Evolutionary conservation across 2,888 invertebrate genomes (phyloP).

Genomic region (Drosophila rubida): DNA sequence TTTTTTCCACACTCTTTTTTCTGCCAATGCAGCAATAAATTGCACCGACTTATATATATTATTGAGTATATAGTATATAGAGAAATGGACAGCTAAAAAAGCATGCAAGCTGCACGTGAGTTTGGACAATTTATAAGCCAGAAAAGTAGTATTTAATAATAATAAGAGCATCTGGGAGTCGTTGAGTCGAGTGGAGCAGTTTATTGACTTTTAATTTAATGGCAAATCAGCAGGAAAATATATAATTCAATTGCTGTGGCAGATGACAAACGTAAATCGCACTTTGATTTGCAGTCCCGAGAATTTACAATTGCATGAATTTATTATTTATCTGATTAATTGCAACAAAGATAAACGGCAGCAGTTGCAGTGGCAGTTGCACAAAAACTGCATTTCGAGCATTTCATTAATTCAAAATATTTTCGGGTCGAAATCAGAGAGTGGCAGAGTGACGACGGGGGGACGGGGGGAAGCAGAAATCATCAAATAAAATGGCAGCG

Average conservation of each 20-base stretch:
- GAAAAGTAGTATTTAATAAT: not conserved
- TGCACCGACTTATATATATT: not conserved
- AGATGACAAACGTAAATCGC: conserved; percentile 56
- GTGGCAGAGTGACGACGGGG: too few species aligned
- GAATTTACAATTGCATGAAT: conserved; percentile 12
- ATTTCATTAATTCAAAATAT: conserved; percentile 27
- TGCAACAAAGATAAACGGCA: conserved; percentile 11
- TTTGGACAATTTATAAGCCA: not conserved
- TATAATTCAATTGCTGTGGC: conserved; percentile 40
- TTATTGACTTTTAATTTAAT: conserved; percentile 57
- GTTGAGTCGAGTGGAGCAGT: too few species aligned
- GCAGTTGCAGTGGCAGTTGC: not conserved
- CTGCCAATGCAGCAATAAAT: conserved; percentile 61
- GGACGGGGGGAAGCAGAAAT: not conserved
- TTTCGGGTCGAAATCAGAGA: not conserved
- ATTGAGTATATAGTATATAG: not conserved
- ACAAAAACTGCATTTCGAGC: not conserved
- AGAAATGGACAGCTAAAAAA: not conserved
- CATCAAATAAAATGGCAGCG: conserved; percentile 20
- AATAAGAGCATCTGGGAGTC: too few species aligned
- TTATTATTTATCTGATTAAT: conserved; percentile 34
- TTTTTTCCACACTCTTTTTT: conserved; percentile 50
- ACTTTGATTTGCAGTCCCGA: conserved; percentile 26
- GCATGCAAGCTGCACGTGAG: conserved; percentile 46
- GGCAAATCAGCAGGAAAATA: conserved; percentile 30